Percentiles rank a stretch among this genome's conserved stretches.
Evolutionary conservation across 1,140 invertebrate species (phyloP).

Genomic region (Drosophila serrata): DNA sequence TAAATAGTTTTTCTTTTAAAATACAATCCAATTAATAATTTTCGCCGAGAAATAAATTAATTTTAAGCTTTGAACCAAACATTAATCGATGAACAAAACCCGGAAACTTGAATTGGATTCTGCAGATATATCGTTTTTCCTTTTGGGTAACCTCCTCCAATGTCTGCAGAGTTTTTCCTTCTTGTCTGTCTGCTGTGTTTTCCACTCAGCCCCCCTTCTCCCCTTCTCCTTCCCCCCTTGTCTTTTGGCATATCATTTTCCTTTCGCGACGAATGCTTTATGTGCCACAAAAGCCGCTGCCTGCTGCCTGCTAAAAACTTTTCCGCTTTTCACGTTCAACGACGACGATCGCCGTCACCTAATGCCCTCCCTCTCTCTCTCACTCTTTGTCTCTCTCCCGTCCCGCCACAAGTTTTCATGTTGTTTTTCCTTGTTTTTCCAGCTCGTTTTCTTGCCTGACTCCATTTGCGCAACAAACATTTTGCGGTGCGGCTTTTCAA

Average conservation of each 20-base stretch:
- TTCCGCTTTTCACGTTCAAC: conserved; percentile 85
- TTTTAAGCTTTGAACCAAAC: background rate
- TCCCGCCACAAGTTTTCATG: conserved; percentile 36
- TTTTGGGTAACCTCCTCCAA: conserved; percentile 24
- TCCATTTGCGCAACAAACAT: conserved; percentile 72
- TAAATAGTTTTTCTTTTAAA: background rate
- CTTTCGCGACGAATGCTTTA: conserved; percentile 56
- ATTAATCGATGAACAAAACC: conserved; percentile 18
- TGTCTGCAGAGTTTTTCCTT: conserved; percentile 8
- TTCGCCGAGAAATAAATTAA: background rate
- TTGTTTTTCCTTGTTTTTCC: conserved; percentile 74
- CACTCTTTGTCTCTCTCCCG: background rate
- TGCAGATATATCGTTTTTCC: conserved; percentile 21
- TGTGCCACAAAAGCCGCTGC: conserved; percentile 64
- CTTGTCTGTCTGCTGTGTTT: conserved; percentile 8
- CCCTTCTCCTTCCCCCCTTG: background rate
- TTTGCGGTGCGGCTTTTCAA: conserved; percentile 31
- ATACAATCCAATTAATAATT: background rate
- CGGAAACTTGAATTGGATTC: conserved; percentile 26
- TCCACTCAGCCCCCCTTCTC: background rate
- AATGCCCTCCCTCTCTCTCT: conserved; percentile 26
- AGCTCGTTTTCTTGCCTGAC: conserved; percentile 57
- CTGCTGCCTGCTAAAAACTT: conserved; percentile 65
- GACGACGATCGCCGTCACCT: conserved; percentile 83
- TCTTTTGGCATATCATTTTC: conserved; percentile 48